These are phyloP conservation scores for Tetheella fluctuosa DNA, from an alignment of 2,888 invertebrate genomes.

Conservation along the genomic window DNA sequence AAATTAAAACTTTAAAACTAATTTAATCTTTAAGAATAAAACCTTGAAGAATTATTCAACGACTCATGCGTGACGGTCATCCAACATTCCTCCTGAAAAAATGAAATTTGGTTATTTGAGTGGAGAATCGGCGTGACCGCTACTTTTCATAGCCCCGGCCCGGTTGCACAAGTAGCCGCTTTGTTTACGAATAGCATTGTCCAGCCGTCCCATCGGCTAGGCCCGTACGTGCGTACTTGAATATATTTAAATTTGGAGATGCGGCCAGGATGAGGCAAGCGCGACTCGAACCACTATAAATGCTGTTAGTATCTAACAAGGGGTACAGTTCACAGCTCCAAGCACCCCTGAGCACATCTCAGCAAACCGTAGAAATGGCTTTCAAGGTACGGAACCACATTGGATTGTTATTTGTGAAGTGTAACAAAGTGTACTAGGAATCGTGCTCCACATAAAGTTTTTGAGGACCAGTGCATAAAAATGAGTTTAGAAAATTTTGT, in stretches of 20 bases:
- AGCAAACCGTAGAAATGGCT: constrained; percentile 66
- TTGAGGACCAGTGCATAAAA: not conserved
- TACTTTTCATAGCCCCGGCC: constrained; percentile 65
- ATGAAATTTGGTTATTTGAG: constrained; percentile 47
- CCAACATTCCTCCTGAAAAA: constrained; percentile 54
- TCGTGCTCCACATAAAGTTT: constrained; percentile 27
- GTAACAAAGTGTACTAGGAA: constrained; percentile 40
- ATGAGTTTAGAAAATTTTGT: not conserved
- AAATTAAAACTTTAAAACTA: too few species aligned
- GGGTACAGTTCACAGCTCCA: constrained; percentile 73
- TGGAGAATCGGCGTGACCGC: constrained; percentile 70
- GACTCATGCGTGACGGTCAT: constrained; percentile 38
- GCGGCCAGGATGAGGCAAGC: constrained; percentile 80
- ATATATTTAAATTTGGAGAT: constrained; percentile 84
- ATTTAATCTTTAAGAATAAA: not conserved
- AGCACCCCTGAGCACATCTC: constrained; percentile 71
- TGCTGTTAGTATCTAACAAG: constrained; percentile 62
- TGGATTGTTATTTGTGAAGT: constrained; percentile 52
- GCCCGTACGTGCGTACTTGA: constrained; percentile 83
- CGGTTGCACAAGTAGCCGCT: constrained; percentile 75
- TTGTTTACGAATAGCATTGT: constrained; percentile 81
- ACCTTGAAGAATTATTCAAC: constrained; percentile 39
- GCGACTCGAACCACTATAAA: constrained; percentile 67
- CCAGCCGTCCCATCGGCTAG: constrained; percentile 67
- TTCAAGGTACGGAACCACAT: constrained; percentile 71